Conservation (phyloP, 2,797 vertebrate species). For the Iguana delicatissima region DNA sequence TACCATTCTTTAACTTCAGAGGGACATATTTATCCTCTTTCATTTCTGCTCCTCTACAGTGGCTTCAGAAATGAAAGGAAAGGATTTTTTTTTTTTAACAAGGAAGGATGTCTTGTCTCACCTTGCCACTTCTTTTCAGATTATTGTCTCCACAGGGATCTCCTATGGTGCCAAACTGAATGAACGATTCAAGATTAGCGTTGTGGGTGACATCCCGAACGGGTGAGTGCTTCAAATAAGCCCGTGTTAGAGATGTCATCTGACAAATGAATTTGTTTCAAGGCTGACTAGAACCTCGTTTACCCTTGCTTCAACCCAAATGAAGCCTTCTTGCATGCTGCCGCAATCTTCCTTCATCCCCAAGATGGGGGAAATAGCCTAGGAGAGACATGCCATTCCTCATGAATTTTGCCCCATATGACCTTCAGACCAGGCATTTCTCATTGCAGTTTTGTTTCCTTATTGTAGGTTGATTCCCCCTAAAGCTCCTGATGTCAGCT, state of each 20-base stretch:
- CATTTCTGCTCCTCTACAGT: background rate
- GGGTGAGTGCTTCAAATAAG: slow-evolving; percentile 85
- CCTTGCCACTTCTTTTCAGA: slow-evolving; percentile 77
- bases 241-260: background rate
- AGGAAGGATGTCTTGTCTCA: background rate
- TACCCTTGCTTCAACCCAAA: background rate
- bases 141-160: slow-evolving; percentile 89
- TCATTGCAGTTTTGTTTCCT: slow-evolving; percentile 6
- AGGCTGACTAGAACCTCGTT: background rate
- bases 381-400: accelerated
- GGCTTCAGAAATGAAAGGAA: background rate
- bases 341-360: too few species aligned
- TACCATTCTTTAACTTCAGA: too few species aligned
- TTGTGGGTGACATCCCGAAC: slow-evolving; percentile 91
- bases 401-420: background rate
- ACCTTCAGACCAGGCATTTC: background rate
- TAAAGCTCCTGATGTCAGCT: slow-evolving; percentile 71
- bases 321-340: background rate
- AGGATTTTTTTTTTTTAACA: background rate
- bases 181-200: slow-evolving; percentile 81
- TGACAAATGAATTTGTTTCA: background rate
- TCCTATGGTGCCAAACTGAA: slow-evolving; percentile 82
- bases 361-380: too few species aligned
- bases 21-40: background rate
- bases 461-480: slow-evolving; percentile 86